Conservation (phyloP, 2,888 invertebrate species). For the Noctua janthe region DNA sequence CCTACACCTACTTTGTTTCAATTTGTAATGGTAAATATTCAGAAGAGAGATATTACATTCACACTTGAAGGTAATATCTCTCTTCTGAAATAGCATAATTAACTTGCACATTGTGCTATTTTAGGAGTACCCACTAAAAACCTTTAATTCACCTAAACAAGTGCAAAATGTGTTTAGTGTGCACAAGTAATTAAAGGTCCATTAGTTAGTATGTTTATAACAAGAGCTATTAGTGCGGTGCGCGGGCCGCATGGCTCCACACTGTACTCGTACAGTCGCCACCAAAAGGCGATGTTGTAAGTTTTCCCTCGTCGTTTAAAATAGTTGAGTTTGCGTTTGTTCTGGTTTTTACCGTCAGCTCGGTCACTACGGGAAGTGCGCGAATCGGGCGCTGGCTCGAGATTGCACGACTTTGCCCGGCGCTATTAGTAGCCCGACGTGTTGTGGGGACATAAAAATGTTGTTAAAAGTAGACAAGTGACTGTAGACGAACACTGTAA, state of each 20-base stretch:
- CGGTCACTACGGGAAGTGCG: slow-evolving; percentile 21
- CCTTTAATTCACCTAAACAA: background rate
- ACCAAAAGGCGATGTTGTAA: slow-evolving; percentile 61
- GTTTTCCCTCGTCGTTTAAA: slow-evolving; percentile 57
- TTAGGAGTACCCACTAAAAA: background rate
- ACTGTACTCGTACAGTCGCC: slow-evolving; percentile 2
- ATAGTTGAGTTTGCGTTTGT: slow-evolving; percentile 53
- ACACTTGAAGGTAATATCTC: background rate
- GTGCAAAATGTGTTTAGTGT: background rate
- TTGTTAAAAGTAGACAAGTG: slow-evolving; percentile 13
- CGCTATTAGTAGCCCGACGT: slow-evolving; percentile 7
- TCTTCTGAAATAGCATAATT: background rate
- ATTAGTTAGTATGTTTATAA: background rate
- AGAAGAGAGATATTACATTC: too few species aligned
- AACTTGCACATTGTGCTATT: background rate
- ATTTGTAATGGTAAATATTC: slow-evolving; percentile 2
- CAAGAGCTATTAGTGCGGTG: background rate
- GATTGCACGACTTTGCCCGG: slow-evolving; percentile 9
- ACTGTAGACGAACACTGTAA: background rate
- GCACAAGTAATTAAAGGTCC: background rate
- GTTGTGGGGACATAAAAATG: slow-evolving; percentile 20
- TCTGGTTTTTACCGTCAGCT: slow-evolving; percentile 43
- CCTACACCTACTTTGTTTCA: slow-evolving; percentile 9
- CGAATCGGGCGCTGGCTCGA: slow-evolving; percentile 3
- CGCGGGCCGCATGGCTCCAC: slow-evolving; percentile 17